phyloP scores from a whole-genome alignment of 2,113 vertebrate species.

The Eurypyga helias region DNA sequence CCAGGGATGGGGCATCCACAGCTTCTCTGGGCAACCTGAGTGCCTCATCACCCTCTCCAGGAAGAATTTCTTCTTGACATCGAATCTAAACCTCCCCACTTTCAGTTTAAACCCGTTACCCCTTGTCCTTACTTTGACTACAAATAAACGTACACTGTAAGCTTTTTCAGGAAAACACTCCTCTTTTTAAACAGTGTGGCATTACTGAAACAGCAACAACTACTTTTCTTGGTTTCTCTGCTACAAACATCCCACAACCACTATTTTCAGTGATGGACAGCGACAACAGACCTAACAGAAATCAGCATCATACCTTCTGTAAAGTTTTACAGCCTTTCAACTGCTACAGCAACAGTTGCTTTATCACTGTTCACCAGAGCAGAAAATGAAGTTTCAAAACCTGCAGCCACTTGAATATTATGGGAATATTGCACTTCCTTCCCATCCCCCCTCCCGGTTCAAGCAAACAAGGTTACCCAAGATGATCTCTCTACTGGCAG shows the following conservation, averaged over 20 bases:
- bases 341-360: not conserved
- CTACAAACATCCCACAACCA: not conserved
- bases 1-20: no score
- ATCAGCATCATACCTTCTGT: not conserved
- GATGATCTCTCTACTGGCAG: not conserved
- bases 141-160: not conserved
- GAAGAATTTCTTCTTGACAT: no score
- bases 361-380: not conserved
- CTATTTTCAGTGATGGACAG: not conserved
- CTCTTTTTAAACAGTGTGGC: not conserved
- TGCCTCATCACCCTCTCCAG: no score
- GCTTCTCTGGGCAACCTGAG: no score
- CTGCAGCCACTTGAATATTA: not conserved
- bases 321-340: not conserved
- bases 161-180: not conserved
- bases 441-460: not conserved
- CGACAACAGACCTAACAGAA: not conserved
- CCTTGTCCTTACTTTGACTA: no score
- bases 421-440: fast-evolving
- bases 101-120: no score
- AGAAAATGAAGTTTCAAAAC: not conserved
- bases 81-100: no score
- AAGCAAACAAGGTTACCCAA: not conserved
- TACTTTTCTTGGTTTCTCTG: not conserved
- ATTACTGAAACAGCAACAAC: not conserved